A percentile compares a stretch with the other conserved stretches of the same genome.
phyloP scores from a whole-genome alignment of 1,140 invertebrate genomes.

The Medauroidea extradentata region DNA sequence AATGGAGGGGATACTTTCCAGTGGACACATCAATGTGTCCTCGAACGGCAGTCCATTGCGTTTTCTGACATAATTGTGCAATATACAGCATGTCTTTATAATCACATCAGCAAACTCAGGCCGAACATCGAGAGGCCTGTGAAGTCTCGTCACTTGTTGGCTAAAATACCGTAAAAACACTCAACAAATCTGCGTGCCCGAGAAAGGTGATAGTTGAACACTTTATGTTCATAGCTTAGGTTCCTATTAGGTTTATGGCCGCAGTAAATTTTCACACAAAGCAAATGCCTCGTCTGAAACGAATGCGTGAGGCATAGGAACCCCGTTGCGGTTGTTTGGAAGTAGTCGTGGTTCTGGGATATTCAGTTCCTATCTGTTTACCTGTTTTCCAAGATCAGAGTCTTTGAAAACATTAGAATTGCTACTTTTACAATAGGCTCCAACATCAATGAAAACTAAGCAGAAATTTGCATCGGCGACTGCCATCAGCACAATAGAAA shows the following conservation, averaged over 20 bases:
- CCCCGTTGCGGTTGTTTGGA: background rate
- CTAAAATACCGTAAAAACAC: conserved; percentile 35
- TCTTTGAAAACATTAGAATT: no score
- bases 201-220: conserved; percentile 39
- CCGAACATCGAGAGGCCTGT: conserved; percentile 33
- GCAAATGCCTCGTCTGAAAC: conserved; percentile 45
- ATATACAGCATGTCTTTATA: conserved; percentile 34
- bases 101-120: conserved; percentile 30
- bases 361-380: background rate
- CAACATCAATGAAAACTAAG: conserved; percentile 31
- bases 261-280: conserved; percentile 40
- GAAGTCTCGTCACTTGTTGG: conserved; percentile 39
- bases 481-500: conserved; percentile 33
- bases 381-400: no score
- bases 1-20: no score
- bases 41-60: conserved; percentile 35
- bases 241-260: conserved; percentile 38
- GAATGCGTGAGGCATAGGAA: background rate
- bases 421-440: conserved; percentile 24
- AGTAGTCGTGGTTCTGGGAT: conserved; percentile 2
- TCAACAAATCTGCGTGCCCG: conserved; percentile 36
- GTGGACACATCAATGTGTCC: conserved; percentile 20
- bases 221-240: conserved; percentile 30
- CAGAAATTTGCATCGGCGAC: conserved; percentile 30
- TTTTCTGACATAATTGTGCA: conserved; percentile 38